Conservation (phyloP, 2,888 invertebrate genomes). For the Keiferia lycopersicella region DNA sequence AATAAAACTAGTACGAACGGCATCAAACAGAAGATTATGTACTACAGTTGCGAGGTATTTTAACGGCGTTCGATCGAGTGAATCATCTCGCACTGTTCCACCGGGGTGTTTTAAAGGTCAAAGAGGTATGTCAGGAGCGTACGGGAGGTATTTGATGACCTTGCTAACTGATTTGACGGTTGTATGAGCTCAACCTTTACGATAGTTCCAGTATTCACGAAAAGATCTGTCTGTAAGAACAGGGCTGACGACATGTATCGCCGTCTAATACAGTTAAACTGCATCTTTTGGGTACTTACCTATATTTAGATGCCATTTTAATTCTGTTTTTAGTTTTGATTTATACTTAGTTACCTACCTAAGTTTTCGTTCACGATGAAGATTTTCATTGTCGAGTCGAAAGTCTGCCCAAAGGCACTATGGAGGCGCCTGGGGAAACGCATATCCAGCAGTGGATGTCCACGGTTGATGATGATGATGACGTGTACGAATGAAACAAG, state of each 20-base stretch:
- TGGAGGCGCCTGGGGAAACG: too few relatives aligned
- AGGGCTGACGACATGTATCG: neutral
- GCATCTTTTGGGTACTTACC: neutral
- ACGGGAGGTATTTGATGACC: slow-evolving; percentile 62
- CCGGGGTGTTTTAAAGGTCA: slow-evolving; percentile 76
- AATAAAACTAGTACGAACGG: slow-evolving; percentile 45
- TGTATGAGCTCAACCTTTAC: slow-evolving; percentile 36
- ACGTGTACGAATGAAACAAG: too few relatives aligned
- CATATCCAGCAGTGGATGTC: too few relatives aligned
- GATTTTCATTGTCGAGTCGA: too few relatives aligned
- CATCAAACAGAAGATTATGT: slow-evolving; percentile 77
- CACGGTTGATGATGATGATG: too few relatives aligned
- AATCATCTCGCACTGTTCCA: slow-evolving; percentile 71
- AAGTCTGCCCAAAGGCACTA: too few relatives aligned
- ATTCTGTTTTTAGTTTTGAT: neutral
- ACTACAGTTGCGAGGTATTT: slow-evolving; percentile 70
- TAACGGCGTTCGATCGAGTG: slow-evolving; percentile 42
- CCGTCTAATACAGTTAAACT: neutral
- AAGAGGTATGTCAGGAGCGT: slow-evolving; percentile 78
- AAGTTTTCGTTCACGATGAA: too few relatives aligned
- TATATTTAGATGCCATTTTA: neutral
- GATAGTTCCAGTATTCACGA: slow-evolving; percentile 61
- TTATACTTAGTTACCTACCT: neutral
- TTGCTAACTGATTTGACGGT: slow-evolving; percentile 35
- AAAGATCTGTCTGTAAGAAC: neutral